These are phyloP conservation scores for Scytalopus superciliaris DNA, from an alignment of 2,113 vertebrate genomes.

Conservation along the genomic window DNA sequence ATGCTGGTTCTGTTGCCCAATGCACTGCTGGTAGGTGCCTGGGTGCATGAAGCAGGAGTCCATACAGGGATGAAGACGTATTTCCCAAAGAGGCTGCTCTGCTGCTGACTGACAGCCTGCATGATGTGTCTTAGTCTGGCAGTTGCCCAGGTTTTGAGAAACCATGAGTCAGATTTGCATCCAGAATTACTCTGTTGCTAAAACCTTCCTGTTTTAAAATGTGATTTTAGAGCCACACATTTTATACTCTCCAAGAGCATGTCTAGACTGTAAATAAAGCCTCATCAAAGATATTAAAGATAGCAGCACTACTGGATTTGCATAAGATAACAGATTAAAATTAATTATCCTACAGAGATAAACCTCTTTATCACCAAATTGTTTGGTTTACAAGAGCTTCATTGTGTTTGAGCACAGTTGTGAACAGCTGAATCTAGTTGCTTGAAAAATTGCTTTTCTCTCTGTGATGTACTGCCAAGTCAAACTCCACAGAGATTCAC, in stretches of 20 bases:
- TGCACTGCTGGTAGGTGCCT: not conserved
- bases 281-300: not conserved
- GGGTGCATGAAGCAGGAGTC: fast-evolving
- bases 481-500: not conserved
- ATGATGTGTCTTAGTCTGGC: not conserved
- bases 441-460: not conserved
- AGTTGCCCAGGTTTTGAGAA: not conserved
- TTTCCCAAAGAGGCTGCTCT: not conserved
- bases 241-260: not conserved
- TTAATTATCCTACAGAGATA: not conserved
- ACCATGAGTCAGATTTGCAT: not conserved
- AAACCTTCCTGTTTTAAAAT: not conserved
- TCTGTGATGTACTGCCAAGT: not conserved
- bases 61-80: fast-evolving
- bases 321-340: not conserved
- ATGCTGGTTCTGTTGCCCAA: not conserved
- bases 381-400: not conserved
- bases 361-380: not conserved
- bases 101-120: not conserved
- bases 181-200: not conserved
- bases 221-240: not conserved
- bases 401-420: not conserved
- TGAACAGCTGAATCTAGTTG: not conserved
- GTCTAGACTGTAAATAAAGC: not conserved
- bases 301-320: not conserved